phyloP scores from a whole-genome alignment of 2,797 vertebrate species.

The Hylomyscus alleni region DNA sequence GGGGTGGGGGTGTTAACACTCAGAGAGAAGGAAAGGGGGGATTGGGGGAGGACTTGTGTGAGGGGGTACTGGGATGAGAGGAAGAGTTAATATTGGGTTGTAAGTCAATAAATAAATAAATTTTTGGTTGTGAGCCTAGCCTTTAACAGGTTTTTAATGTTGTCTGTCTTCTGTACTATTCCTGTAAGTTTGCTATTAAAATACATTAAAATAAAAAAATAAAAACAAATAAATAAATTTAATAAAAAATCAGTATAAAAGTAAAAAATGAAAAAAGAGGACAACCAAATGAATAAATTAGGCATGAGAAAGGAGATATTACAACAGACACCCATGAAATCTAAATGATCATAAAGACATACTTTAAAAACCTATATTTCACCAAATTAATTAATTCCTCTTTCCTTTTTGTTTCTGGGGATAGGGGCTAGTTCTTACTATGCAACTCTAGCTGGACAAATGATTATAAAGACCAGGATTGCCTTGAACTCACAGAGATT shows the following conservation, averaged over 20 bases:
- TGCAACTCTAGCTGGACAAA: background rate
- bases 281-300: background rate
- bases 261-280: background rate
- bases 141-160: conserved; percentile 92
- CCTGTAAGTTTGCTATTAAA: conserved; percentile 94
- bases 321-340: background rate
- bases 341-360: background rate
- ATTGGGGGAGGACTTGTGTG: background rate
- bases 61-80: background rate
- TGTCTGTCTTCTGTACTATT: conserved; percentile 90
- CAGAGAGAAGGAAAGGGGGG: background rate
- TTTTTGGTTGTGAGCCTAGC: too few relatives aligned
- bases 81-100: background rate
- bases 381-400: background rate
- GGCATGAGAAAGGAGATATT: background rate
- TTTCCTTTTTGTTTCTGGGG: background rate
- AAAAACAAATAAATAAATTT: background rate
- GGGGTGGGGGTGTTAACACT: background rate
- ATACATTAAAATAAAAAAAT: too few relatives aligned
- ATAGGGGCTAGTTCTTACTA: background rate
- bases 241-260: background rate
- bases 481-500: background rate
- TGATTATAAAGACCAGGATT: background rate
- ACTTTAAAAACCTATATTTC: background rate
- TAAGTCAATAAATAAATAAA: background rate